Conservation (phyloP, 35 echinoderm and acorn worm genomes). For the Apostichopus californicus region DNA sequence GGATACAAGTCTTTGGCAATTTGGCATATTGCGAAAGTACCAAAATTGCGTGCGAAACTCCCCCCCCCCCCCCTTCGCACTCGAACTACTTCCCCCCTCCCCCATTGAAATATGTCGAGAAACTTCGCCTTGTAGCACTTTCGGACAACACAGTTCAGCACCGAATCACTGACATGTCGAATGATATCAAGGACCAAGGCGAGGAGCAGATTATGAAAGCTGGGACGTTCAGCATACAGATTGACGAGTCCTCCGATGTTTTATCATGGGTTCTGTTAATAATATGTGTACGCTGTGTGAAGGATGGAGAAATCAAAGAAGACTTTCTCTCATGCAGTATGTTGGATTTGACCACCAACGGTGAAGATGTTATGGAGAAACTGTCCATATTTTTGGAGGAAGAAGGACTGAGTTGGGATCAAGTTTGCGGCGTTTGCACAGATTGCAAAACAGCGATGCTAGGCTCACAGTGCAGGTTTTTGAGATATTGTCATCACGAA, state of each 20-base stretch:
- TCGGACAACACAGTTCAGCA: slow-evolving; percentile 18
- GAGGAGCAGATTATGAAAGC: not conserved
- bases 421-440: not conserved
- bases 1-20: too few relatives aligned
- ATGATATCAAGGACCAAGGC: slow-evolving; percentile 30
- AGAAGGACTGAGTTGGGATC: not conserved
- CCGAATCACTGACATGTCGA: not conserved
- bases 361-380: not conserved
- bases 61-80: too few relatives aligned
- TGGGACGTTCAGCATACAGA: not conserved
- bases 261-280: not conserved
- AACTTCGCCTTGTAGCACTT: not conserved
- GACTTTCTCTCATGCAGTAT: not conserved
- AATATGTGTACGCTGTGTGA: not conserved
- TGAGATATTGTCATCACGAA: not conserved
- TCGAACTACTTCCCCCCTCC: too few relatives aligned
- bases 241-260: slow-evolving; percentile 16
- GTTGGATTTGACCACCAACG: not conserved
- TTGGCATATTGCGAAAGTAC: too few relatives aligned
- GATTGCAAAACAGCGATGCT: slow-evolving; percentile 5
- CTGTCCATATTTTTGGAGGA: not conserved
- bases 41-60: too few relatives aligned
- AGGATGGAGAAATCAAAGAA: not conserved
- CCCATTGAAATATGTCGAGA: too few relatives aligned
- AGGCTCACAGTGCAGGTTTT: not conserved